Percentiles rank a stretch among this genome's conserved stretches.
These are phyloP conservation scores for Bufo bufo DNA, from an alignment of 2,113 vertebrate genomes.

Conservation along the genomic window DNA sequence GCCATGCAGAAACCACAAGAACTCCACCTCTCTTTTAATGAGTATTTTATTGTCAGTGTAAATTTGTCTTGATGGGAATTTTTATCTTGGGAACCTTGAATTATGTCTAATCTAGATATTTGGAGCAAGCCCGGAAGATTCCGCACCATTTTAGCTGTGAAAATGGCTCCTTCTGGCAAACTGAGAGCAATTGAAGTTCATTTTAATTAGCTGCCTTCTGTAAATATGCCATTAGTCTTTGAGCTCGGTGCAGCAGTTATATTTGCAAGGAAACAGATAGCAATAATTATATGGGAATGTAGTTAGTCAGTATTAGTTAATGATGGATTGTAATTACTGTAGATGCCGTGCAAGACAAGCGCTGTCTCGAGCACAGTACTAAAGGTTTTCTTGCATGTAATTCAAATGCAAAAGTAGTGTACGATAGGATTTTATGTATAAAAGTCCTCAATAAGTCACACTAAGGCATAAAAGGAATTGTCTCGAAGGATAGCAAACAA, in stretches of 20 bases:
- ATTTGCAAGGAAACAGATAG: slow-evolving; percentile 76
- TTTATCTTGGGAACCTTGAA: slow-evolving; percentile 76
- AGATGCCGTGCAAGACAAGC: slow-evolving; percentile 35
- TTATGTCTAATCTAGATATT: slow-evolving; percentile 72
- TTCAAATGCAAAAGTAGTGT: background rate
- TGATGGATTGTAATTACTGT: slow-evolving; percentile 66
- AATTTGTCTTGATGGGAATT: slow-evolving; percentile 74
- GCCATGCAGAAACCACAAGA: slow-evolving; percentile 64
- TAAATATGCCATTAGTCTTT: slow-evolving; percentile 79
- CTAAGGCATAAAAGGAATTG: background rate
- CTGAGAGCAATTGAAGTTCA: slow-evolving; percentile 75
- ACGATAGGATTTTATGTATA: background rate
- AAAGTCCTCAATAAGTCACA: background rate
- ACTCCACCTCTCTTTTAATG: slow-evolving; percentile 74
- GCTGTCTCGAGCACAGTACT: background rate
- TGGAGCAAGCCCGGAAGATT: slow-evolving; percentile 66
- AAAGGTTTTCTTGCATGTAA: background rate
- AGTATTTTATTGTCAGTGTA: slow-evolving; percentile 73
- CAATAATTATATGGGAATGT: slow-evolving; percentile 74
- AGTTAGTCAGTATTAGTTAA: slow-evolving; percentile 82
- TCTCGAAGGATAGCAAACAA: background rate
- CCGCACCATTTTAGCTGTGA: slow-evolving; percentile 70
- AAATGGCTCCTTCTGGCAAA: slow-evolving; percentile 80
- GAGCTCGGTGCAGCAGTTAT: slow-evolving; percentile 69
- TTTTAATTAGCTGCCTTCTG: slow-evolving; percentile 80